Percentiles rank a stretch among this genome's conserved stretches.
Conservation (phyloP, 2,113 vertebrate genomes). For the Cyanocitta stelleri region DNA sequence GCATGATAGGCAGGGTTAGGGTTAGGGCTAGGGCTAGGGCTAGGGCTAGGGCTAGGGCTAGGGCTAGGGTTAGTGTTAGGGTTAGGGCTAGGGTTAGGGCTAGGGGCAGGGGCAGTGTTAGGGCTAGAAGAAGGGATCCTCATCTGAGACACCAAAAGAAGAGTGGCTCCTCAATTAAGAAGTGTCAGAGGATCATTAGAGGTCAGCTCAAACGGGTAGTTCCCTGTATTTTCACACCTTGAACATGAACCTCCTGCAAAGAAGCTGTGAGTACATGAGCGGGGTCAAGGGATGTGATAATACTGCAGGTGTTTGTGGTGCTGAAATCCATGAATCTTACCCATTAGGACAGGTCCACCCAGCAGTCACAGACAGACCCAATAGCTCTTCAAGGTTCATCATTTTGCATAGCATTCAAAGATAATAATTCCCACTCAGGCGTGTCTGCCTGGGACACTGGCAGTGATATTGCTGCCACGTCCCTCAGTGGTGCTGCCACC, state of each 20-base stretch:
- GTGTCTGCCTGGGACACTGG: background rate
- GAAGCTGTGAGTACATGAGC: fast-evolving
- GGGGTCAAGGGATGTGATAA: background rate
- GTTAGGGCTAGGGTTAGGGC: background rate
- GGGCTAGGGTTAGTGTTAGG: background rate
- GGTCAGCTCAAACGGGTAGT: background rate
- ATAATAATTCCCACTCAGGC: background rate
- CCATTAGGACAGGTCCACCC: fast-evolving
- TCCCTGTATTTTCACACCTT: background rate
- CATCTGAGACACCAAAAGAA: background rate
- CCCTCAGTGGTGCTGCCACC: background rate
- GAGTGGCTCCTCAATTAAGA: background rate
- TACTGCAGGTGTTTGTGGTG: no score
- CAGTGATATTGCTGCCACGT: fast-evolving
- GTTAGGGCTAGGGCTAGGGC: background rate
- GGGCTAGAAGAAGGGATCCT: background rate
- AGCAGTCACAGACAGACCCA: background rate
- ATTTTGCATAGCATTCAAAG: background rate
- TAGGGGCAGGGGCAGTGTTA: background rate
- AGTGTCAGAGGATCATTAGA: background rate
- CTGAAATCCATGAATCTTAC: background rate
- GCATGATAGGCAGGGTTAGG: background rate
- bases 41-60: background rate
- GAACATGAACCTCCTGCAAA: background rate
- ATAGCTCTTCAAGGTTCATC: fast-evolving